Percentiles rank a stretch among this genome's conserved stretches.
Conservation (phyloP, 2,888 invertebrate species). For the Cordilura impudica region DNA sequence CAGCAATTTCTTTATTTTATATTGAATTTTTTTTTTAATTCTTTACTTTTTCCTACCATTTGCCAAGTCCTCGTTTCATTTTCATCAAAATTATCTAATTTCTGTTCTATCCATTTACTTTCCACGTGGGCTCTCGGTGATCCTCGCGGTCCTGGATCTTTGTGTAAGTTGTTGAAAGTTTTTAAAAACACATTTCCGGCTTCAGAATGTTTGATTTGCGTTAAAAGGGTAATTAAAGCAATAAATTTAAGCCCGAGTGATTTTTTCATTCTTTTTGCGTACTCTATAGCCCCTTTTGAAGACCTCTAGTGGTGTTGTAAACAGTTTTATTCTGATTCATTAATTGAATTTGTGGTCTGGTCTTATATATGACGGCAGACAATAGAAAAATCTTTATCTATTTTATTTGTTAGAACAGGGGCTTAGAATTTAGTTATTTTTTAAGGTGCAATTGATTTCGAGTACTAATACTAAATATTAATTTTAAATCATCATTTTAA, state of each 20-base stretch:
- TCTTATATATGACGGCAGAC: background rate
- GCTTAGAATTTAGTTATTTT: no score
- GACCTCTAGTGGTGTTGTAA: background rate
- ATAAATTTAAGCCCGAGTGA: background rate
- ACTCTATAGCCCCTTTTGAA: background rate
- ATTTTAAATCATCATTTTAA: no score
- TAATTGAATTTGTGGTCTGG: background rate
- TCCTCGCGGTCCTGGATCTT: slow-evolving; percentile 75
- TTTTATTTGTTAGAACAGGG: background rate
- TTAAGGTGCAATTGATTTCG: no score
- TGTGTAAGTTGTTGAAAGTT: slow-evolving; percentile 73
- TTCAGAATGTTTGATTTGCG: background rate
- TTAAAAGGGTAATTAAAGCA: background rate
- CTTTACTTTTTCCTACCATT: slow-evolving; percentile 72
- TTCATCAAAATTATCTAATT: slow-evolving; percentile 81
- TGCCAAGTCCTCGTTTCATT: slow-evolving; percentile 80
- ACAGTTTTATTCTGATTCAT: background rate
- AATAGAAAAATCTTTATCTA: background rate
- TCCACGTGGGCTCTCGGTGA: slow-evolving; percentile 65
- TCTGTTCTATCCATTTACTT: slow-evolving; percentile 79
- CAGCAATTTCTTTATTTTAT: no score
- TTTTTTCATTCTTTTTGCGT: background rate
- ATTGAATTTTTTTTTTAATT: background rate
- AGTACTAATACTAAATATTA: no score
- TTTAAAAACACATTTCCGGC: slow-evolving; percentile 66